Conservation (phyloP, 2,888 invertebrate species). For the Conistra vaccinii region DNA sequence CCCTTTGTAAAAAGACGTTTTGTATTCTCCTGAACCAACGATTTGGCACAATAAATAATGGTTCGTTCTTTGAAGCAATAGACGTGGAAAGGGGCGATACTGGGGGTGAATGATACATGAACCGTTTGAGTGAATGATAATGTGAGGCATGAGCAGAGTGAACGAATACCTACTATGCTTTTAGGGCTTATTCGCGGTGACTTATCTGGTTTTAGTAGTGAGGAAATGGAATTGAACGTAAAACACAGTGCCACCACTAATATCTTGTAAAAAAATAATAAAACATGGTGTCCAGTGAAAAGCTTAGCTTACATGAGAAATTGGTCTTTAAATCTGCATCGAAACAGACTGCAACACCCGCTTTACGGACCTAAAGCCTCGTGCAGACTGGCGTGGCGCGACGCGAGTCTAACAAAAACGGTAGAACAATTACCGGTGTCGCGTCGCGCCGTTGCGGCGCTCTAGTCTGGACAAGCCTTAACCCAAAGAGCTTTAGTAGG, state of each 20-base stretch:
- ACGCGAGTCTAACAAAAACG: no score
- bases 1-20: constrained; percentile 47
- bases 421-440: no score
- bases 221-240: not conserved
- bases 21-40: constrained; percentile 37
- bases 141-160: not conserved
- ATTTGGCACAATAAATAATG: constrained; percentile 65
- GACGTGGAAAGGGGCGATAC: constrained; percentile 28
- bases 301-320: not conserved
- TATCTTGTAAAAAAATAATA: not conserved
- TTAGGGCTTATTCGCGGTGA: no score
- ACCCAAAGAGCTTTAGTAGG: not conserved
- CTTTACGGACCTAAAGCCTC: not conserved
- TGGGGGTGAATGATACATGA: constrained; percentile 46
- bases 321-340: not conserved
- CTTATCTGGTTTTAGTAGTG: not conserved
- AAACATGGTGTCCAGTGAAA: not conserved
- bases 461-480: no score
- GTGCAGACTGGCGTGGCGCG: no score
- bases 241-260: no score
- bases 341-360: not conserved
- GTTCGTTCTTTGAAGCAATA: constrained; percentile 37
- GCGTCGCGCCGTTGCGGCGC: no score
- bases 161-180: no score
- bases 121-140: constrained; percentile 42